Evolutionary conservation across 2,888 invertebrate genomes (phyloP).

Genomic region (Argyresthia albistria): DNA sequence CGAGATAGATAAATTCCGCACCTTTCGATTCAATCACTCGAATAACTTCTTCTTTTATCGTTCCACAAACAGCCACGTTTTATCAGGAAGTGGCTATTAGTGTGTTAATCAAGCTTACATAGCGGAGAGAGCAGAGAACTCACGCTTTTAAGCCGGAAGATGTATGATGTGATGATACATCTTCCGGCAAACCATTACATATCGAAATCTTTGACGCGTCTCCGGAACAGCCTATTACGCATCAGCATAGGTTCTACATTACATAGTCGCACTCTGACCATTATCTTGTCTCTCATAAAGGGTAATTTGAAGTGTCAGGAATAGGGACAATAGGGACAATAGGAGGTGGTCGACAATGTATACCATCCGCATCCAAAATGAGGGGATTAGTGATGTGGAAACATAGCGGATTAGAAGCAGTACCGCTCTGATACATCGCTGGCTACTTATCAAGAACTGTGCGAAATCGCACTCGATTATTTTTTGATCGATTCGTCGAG

Average conservation of each 20-base stretch:
- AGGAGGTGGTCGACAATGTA: slow-evolving; percentile 9
- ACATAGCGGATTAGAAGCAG: slow-evolving; percentile 22
- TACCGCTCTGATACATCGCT: slow-evolving; percentile 12
- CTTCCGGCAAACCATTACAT: neutral
- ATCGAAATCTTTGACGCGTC: slow-evolving; percentile 12
- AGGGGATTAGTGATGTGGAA: slow-evolving; percentile 29
- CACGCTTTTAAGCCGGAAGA: no score
- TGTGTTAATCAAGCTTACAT: no score
- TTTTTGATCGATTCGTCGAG: neutral
- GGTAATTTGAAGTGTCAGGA: neutral
- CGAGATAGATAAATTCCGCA: no score
- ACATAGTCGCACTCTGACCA: neutral
- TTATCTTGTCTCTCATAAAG: no score
- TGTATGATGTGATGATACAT: no score
- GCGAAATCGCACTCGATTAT: neutral
- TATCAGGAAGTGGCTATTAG: no score
- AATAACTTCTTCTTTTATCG: no score
- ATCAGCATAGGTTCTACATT: neutral
- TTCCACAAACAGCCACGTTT: no score
- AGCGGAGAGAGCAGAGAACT: no score
- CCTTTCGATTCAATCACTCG: no score
- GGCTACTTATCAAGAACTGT: neutral
- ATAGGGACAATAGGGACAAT: neutral
- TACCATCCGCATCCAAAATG: slow-evolving; percentile 22
- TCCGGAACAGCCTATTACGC: slow-evolving; percentile 15